Evolutionary conservation across 2,888 invertebrate genomes (phyloP).

Genomic region (Drosophila dives): DNA sequence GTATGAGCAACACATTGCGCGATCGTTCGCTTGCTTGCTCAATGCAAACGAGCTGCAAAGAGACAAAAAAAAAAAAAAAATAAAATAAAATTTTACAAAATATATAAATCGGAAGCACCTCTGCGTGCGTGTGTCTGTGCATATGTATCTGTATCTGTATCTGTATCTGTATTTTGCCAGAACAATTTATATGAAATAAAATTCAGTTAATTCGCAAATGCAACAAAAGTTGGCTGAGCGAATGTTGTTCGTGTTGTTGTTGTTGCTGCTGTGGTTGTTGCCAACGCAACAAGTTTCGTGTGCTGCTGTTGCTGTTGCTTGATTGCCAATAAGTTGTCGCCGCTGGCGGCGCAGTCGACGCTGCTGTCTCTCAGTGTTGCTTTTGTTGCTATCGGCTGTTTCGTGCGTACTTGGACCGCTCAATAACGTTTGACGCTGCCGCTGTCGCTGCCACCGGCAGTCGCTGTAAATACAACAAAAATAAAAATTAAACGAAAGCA

Average conservation of each 20-base stretch:
- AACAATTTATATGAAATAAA: slow-evolving; percentile 67
- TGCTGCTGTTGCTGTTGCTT: slow-evolving; percentile 35
- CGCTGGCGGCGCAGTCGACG: slow-evolving; percentile 61
- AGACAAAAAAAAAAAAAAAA: slow-evolving; percentile 11
- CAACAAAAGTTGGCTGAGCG: slow-evolving; percentile 43
- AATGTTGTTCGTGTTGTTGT: slow-evolving; percentile 37
- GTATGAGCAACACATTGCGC: slow-evolving; percentile 64
- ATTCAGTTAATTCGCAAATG: slow-evolving; percentile 34
- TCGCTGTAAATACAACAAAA: slow-evolving; percentile 58
- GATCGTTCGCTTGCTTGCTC: slow-evolving; percentile 35
- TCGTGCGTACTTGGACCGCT: slow-evolving; percentile 77
- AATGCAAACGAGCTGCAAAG: slow-evolving; percentile 58
- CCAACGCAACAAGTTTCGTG: slow-evolving; percentile 77
- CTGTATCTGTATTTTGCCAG: slow-evolving; percentile 58
- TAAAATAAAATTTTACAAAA: slow-evolving; percentile 48
- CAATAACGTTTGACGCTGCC: slow-evolving; percentile 65
- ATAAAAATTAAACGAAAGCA: slow-evolving; percentile 80
- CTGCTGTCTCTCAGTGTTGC: slow-evolving; percentile 47
- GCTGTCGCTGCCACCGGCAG: slow-evolving; percentile 44
- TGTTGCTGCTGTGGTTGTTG: slow-evolving; percentile 45
- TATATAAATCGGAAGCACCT: slow-evolving; percentile 75
- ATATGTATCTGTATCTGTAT: slow-evolving; percentile 12
- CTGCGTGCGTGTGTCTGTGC: slow-evolving; percentile 31
- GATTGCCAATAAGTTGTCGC: slow-evolving; percentile 76
- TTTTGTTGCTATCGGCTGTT: slow-evolving; percentile 57